These are phyloP conservation scores for Sialis fuliginosa DNA, from an alignment of 2,888 invertebrate genomes.

Conservation along the genomic window DNA sequence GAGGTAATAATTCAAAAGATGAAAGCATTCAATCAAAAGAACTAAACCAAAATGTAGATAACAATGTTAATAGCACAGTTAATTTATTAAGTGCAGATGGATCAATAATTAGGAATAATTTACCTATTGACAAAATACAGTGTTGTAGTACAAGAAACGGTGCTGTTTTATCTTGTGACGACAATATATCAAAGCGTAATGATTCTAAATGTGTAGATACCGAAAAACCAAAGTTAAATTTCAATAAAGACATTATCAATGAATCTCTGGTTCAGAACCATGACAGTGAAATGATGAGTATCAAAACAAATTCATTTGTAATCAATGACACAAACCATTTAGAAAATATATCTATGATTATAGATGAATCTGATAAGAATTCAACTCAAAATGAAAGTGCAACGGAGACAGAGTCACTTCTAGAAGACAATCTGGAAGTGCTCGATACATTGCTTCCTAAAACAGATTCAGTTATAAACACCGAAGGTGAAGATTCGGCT, in stretches of 20 bases:
- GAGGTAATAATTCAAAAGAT: not conserved
- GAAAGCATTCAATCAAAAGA: not conserved
- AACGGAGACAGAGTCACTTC: not conserved
- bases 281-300: not conserved
- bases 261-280: no score
- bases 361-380: not conserved
- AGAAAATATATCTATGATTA: not conserved
- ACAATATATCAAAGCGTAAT: slow-evolving; percentile 13
- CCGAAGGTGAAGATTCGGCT: slow-evolving; percentile 43
- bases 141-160: slow-evolving; percentile 12
- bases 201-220: slow-evolving; percentile 15
- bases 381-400: not conserved
- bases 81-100: not conserved
- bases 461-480: slow-evolving; percentile 26
- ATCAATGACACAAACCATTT: not conserved
- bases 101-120: no score
- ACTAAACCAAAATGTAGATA: not conserved
- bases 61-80: not conserved
- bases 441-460: slow-evolving; percentile 25
- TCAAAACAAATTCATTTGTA: not conserved
- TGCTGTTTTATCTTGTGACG: slow-evolving; percentile 9
- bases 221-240: slow-evolving; percentile 9
- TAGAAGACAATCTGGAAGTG: slow-evolving; percentile 1
- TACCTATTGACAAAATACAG: not conserved
- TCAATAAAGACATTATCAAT: not conserved